Base-by-base conservation (phyloP, 2,888 invertebrate genomes). In the Limnephilus auricula region DNA sequence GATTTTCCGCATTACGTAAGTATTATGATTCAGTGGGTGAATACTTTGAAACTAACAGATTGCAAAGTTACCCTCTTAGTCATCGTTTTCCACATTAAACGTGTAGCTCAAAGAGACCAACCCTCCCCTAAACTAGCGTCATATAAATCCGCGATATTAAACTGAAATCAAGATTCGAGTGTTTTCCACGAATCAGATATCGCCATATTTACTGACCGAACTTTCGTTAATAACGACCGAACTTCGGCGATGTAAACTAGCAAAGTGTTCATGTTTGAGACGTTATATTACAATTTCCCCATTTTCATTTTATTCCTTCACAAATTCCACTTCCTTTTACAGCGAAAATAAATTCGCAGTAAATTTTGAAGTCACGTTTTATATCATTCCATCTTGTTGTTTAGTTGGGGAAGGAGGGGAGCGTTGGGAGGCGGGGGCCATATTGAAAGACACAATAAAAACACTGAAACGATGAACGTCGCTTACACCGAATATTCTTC, bases 351-450 rank as follows among this genome's bases (percentile, higher is more conserved):
- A 92, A 92, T 92, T 92, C 91, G 92, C 92, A 92, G 92, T 92
- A 92, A 92, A 92, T 92, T 92, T 92, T 92, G 92, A 92, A 92
- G 92, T 92, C 92, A 92, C 92, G 92, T 92, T 92, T 92, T 92
- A 92, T 92, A 92, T 92, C 92, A 92, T 92, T 91, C 92, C 91
- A 90, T 90, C 91, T 89, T 91, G 65, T 90, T 90, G 91, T 87
- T 79, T 87, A 79, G 87, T 78, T 30, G 90, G 34, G 90, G 32
- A 30, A 84, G 30, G 34, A 34, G 34, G 31, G 34, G 89, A 84
- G n/a, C 25, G 83, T 65, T 30, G 37, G 78, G 90, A 78, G 78
- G 90, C 31, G 86, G 82, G 30, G 89, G 86, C 83, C 89, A 91
- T 88, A 91, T 91, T 91, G 89, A 79, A 91, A 79, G 79, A 80